Evolutionary conservation across 2,113 vertebrate species (phyloP).

Genomic region (Nicator chloris): DNA sequence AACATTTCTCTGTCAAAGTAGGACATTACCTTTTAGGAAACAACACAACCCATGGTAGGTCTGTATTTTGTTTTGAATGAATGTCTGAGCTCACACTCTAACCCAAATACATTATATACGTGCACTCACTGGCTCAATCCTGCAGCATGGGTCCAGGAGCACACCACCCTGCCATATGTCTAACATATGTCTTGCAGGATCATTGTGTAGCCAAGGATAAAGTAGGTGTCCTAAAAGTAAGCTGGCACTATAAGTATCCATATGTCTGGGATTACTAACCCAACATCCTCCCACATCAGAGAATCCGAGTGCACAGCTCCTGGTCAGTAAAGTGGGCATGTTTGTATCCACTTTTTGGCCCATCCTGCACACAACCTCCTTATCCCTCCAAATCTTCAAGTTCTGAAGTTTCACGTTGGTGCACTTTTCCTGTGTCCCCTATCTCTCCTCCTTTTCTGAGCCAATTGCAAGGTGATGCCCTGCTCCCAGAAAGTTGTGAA

Average conservation of each 20-base stretch:
- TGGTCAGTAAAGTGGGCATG: background rate
- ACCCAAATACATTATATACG: background rate
- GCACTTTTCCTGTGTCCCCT: background rate
- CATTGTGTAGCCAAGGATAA: background rate
- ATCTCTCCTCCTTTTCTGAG: background rate
- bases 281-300: background rate
- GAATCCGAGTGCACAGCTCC: background rate
- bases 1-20: background rate
- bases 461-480: background rate
- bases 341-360: background rate
- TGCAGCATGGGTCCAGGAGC: background rate
- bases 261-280: background rate
- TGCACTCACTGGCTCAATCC: background rate
- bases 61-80: background rate
- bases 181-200: background rate
- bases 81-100: background rate
- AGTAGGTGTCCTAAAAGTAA: background rate
- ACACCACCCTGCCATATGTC: background rate
- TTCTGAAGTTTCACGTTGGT: background rate
- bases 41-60: background rate
- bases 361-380: background rate
- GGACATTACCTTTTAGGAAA: background rate
- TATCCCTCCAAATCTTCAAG: background rate
- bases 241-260: fast-evolving
- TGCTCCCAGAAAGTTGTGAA: background rate